Evolutionary conservation across 1,140 invertebrate species (phyloP), one percentile per base, ranked within the genome.

Genomic region (Ceratitis capitata): DNA sequence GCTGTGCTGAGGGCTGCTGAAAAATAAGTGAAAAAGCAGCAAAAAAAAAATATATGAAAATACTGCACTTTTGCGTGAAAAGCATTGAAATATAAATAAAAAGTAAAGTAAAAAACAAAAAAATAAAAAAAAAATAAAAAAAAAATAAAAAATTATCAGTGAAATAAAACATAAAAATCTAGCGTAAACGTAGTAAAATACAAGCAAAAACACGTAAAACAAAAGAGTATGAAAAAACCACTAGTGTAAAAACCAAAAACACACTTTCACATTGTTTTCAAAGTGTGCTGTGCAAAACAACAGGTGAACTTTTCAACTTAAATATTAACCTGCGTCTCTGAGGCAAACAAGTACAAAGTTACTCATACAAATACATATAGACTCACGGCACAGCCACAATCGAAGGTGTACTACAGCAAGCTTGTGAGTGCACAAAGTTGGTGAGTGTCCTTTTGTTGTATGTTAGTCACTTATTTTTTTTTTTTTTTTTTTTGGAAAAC

Each of bases 301-400:
- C 39, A 78, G 19, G 69, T 78, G 69, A 78, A 78, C 69, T 78
- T 78, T 45, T 19, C 69, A 78, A 78, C 69, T 78, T 78, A 78
- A 78, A 78, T 45, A 78, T 45, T 78, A 78, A 78, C 6, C 39
- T 78, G n/a, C 16, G 69, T 78, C 39, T 42, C 69, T 2, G 12
- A 12, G 69, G 69, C 42, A 69, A 39, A 69, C 32, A 56, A 12
- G 7, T 56, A 19, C n/a, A 64, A 6, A 0, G 14, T 26, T 16
- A 64, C 58, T n/a, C n/a, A n/a, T n/a, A n/a, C n/a, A n/a, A n/a
- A 64, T 29, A 32, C 61, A 42, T 35, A 5, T 14, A 74, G n/a
- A n/a, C n/a, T n/a, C n/a, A n/a, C n/a, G n/a, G n/a, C n/a, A 74
- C 35, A 39, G 69, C 32, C 61, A 64, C 26, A 32, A 64, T 10